Evolutionary conservation across 2,113 vertebrate genomes (phyloP), one percentile per base, ranked within the genome.

Genomic region (Boulengeromyrus knoepffleri): DNA sequence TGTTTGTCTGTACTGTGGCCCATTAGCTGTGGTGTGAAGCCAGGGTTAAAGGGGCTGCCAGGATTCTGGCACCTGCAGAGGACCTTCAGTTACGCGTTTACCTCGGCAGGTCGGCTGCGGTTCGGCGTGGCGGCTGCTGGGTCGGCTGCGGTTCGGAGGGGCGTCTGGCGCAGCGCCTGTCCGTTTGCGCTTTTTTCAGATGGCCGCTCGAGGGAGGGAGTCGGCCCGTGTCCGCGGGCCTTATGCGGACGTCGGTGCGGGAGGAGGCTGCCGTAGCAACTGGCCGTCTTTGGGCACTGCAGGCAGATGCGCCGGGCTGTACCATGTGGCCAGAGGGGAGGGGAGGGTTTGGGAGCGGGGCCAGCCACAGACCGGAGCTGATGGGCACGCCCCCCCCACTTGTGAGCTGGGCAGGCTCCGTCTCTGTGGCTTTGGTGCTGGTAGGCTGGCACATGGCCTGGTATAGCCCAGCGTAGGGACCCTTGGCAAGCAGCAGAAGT

Each of bases 401-500:
- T 46, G 45, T 47, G 46, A 47, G 46, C 46, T 74, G 27, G 70
- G 70, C 31, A 36, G 70, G 31, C 70, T 74, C 31, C 13, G 12
- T 31, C 70, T 74, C 70, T 1, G 8, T 31, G 70, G 70, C 70
- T 74, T 36, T 36, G 31, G 70, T 74, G 12, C 70, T 36, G 70
- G 3, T 74, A 36, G 36, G 10, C 27, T 74, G 66, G 31, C 70
- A 39, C 70, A 39, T 39, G 31, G 70, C 70, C 70, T 77, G 70
- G 27, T 39, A 2, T 39, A 19, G 31, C 5, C 31, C 74, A n/a
- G 74, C 13, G 4, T 39, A 45, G 89, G 90, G 92, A 92, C 45
- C 47, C 93, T 93, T 90, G 90, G 84, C 46, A 86, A 47, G 45
- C 21, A 27, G 12, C n/a, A 50, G 47, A 86, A 86, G 84, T 47